These are phyloP conservation scores for Zaprionus davidi DNA, from an alignment of 1,140 invertebrate genomes.

Conservation along the genomic window DNA sequence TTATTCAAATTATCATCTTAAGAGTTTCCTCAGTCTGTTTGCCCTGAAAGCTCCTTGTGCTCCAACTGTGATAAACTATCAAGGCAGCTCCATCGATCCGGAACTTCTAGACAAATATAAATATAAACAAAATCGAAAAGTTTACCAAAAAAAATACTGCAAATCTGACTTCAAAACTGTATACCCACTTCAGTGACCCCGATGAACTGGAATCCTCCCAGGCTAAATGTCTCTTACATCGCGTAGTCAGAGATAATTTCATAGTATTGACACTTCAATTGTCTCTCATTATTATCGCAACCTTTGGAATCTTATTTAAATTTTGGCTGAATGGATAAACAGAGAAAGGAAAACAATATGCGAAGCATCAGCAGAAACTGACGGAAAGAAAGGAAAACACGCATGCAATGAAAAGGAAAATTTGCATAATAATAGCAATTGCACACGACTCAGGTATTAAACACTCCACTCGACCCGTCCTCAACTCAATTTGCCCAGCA, in stretches of 20 bases:
- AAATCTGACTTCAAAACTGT: background rate
- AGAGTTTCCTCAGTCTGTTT: conserved; percentile 44
- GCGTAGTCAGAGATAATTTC: conserved; percentile 56
- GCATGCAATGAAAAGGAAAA: conserved; percentile 73
- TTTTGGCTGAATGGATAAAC: conserved; percentile 28
- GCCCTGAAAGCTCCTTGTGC: conserved; percentile 5
- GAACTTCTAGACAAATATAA: background rate
- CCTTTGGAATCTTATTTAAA: conserved; percentile 59
- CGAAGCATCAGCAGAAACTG: background rate
- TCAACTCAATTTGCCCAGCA: conserved; percentile 60
- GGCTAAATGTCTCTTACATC: background rate
- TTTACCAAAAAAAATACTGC: background rate
- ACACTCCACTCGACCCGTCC: conserved; percentile 46
- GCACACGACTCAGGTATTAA: conserved; percentile 80
- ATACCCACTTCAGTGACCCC: background rate
- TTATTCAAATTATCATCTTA: conserved; percentile 64
- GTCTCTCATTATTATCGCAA: conserved; percentile 64
- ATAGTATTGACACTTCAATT: conserved; percentile 77
- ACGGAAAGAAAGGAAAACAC: conserved; percentile 35
- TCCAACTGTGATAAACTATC: background rate
- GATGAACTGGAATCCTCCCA: no score
- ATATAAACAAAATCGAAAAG: background rate
- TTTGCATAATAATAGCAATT: conserved; percentile 82
- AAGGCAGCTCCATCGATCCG: background rate
- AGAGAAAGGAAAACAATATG: conserved; percentile 16